A percentile compares a stretch with the other conserved stretches of the same genome.
Evolutionary conservation across 2,113 vertebrate species (phyloP).

Genomic region (Heterotilapia buettikoferi): DNA sequence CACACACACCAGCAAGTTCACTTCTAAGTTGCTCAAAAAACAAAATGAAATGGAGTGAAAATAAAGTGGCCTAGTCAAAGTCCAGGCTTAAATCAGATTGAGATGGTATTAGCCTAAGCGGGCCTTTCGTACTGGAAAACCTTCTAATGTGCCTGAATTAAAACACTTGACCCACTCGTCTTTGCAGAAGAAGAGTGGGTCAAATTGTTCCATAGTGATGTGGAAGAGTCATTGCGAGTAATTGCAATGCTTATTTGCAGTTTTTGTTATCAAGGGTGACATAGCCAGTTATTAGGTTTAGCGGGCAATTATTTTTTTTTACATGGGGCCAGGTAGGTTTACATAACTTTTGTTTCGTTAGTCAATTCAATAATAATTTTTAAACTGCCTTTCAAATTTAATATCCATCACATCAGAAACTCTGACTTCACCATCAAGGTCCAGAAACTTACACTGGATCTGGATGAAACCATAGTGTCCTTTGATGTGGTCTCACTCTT

Average conservation of each 20-base stretch:
- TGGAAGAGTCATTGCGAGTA: not conserved
- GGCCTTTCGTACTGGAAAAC: not conserved
- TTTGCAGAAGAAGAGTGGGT: not conserved
- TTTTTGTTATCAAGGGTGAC: not conserved
- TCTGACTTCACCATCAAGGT: not conserved
- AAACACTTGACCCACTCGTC: not conserved
- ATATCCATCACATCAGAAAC: not conserved
- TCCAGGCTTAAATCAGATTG: not conserved
- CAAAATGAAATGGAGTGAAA: not conserved
- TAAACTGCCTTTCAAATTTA: not conserved
- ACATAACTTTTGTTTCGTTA: not conserved
- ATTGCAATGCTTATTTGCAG: not conserved
- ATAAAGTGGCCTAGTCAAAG: not conserved
- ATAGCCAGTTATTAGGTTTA: not conserved
- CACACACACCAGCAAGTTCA: not conserved
- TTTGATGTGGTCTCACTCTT: not conserved
- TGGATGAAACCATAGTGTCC: not conserved
- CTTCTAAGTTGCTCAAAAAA: not conserved
- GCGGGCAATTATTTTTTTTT: rapidly evolving
- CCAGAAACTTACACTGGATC: not conserved
- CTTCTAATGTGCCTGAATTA: not conserved
- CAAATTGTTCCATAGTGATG: not conserved
- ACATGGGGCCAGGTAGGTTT: not conserved
- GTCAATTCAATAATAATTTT: not conserved
- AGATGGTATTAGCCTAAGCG: not conserved